phyloP scores from a whole-genome alignment of 2,888 invertebrate species.

The Mythimna albipuncta region DNA sequence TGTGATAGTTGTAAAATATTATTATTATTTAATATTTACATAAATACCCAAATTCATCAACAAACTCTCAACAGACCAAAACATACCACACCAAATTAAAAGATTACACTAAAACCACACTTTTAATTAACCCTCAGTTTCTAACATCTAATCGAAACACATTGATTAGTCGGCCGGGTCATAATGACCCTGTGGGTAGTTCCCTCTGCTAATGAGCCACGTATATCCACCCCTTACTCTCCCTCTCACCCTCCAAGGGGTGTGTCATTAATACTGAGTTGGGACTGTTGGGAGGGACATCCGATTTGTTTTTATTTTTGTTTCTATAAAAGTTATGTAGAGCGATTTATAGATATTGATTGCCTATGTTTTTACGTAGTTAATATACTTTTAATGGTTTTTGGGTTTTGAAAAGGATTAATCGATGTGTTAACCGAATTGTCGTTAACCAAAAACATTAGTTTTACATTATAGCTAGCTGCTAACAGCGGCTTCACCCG shows the following conservation, averaged over 20 bases:
- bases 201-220: slow-evolving; percentile 76
- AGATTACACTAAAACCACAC: slow-evolving; percentile 37
- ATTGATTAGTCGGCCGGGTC: slow-evolving; percentile 77
- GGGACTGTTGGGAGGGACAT: slow-evolving; percentile 64
- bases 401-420: background rate
- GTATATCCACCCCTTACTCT: slow-evolving; percentile 63
- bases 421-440: background rate
- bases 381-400: slow-evolving; percentile 32
- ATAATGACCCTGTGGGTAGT: slow-evolving; percentile 75
- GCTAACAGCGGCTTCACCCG: too few relatives aligned
- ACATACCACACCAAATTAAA: slow-evolving; percentile 19
- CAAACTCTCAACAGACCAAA: background rate
- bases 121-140: slow-evolving; percentile 75
- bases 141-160: slow-evolving; percentile 81
- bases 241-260: slow-evolving; percentile 33
- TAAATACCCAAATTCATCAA: too few relatives aligned
- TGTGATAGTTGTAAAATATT: too few relatives aligned
- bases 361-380: slow-evolving; percentile 21
- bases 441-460: background rate
- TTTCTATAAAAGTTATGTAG: slow-evolving; percentile 45
- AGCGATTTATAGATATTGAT: slow-evolving; percentile 40
- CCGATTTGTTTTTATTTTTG: slow-evolving; percentile 66
- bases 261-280: slow-evolving; percentile 69
- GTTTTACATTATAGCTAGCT: background rate
- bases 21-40: too few relatives aligned